Conservation (phyloP, 2,888 invertebrate genomes). For the Drosophila prostipennis region DNA sequence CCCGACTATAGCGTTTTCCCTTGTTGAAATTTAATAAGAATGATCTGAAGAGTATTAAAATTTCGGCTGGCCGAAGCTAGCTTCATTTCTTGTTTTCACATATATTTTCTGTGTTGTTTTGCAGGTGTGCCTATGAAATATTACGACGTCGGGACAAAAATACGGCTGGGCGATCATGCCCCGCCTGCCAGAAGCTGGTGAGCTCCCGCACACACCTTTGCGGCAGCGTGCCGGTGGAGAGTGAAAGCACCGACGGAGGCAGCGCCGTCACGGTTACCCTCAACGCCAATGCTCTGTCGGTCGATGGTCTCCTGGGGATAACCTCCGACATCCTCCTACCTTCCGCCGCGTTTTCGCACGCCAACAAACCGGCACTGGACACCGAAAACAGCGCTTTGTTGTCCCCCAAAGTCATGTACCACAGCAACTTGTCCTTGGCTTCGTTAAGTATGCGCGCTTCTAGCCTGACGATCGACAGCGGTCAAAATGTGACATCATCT, state of each 20-base stretch:
- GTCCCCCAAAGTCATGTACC: slow-evolving; percentile 79
- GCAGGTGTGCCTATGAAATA: slow-evolving; percentile 88
- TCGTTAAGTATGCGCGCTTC: slow-evolving; percentile 83
- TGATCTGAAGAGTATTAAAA: too few species aligned
- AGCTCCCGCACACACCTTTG: slow-evolving; percentile 88
- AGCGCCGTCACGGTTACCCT: slow-evolving; percentile 46
- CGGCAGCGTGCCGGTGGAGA: slow-evolving; percentile 51
- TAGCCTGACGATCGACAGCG: slow-evolving; percentile 84
- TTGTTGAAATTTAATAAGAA: too few species aligned
- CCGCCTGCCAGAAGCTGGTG: slow-evolving; percentile 89
- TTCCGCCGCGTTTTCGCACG: slow-evolving; percentile 56
- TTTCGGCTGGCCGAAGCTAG: too few species aligned
- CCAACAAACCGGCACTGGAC: slow-evolving; percentile 62
- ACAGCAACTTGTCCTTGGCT: slow-evolving; percentile 83
- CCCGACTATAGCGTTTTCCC: too few species aligned
- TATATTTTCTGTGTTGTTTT: not conserved
- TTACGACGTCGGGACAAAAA: slow-evolving; percentile 87
- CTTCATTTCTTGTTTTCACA: too few species aligned
- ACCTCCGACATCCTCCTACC: slow-evolving; percentile 38
- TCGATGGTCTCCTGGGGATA: slow-evolving; percentile 57
- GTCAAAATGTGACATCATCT: slow-evolving; percentile 86
- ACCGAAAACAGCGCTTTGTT: slow-evolving; percentile 72
- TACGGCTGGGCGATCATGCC: slow-evolving; percentile 87
- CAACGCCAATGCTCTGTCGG: slow-evolving; percentile 45
- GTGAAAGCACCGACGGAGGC: slow-evolving; percentile 52